Base-by-base conservation (phyloP, 2,113 vertebrate species). In the Microtus montanus region DNA sequence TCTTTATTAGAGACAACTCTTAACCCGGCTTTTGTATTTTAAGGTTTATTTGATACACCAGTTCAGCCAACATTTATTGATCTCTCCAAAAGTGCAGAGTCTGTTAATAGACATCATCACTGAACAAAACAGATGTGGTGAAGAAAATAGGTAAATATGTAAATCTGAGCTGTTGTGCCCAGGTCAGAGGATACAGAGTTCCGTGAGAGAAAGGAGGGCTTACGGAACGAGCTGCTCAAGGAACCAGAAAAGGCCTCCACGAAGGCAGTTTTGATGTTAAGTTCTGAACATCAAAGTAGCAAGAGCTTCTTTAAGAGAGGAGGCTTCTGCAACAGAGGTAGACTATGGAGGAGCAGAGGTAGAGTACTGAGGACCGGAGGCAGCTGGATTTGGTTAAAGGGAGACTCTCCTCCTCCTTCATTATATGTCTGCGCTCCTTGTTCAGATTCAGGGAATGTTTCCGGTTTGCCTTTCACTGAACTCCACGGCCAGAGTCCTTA, bases 401-500 rank as follows among this genome's bases (percentile, higher is more conserved):
- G 38, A 84, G 20, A 78, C 71, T 54, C 13, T 52, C 28, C 38
- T 5, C 54, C 44, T 68, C 41, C 26, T 2, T 4, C 19, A 19
- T 68, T 70, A 8, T 38, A 24, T 49, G 7, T 47, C 35, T 66
- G 10, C 19, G 0, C 14, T 9, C 28, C 5, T 47, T 3, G 13
- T 82, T 35, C 5, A 2, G 0, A 14, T 47, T 54, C 52, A 78
- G 13, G 0, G 22, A 17, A 4, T 12, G 3, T 3, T 35, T 20
- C 85, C 74, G 3, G 19, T 54, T 63, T 63, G 49, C n/a, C 30
- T 24, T 22, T 28, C 66, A 1, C 54, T 22, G 66, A 89, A 68
- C 12, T 49, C 33, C 30, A 24, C 3, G n/a, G 68, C 11, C 63
- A 93, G 54, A 44, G 30, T 47, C 9, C 7, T n/a, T 52, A 71